Base-by-base conservation (phyloP, 2,888 invertebrate genomes). In the Trachelus tabidus region DNA sequence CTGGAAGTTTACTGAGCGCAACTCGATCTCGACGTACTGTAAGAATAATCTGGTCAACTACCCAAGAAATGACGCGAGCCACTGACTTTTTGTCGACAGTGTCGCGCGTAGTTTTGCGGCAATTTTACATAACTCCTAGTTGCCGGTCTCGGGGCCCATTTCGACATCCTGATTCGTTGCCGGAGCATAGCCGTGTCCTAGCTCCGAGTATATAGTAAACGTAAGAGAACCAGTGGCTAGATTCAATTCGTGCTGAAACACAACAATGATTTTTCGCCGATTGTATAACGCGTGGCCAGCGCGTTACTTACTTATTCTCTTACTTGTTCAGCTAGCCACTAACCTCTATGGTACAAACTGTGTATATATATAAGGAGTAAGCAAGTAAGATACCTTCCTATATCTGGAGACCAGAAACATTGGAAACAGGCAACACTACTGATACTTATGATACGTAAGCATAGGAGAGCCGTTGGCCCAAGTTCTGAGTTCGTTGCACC, bases 401-500 rank as follows among this genome's bases (percentile, higher is more conserved):
- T 56, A 56, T 56, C 9, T 56, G 23, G 56, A 56, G 23, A 56
- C 56, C 56, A 56, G 56, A 2, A 56, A 56, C 56, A 56, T 56
- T 56, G 56, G 23, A 56, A 56, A 56, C 56, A 56, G 56, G 23
- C 56, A 56, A 23, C 40, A 40, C 40, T 69, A 30, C 34, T 23
- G 31, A 33, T 34, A 34, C 71, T 33, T 31, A 33, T 31, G 31
- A 71, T 71, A 71, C 71, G 34, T 71, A 71, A 71, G 71, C 71
- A 34, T 71, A 71, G 34, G 71, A 71, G 31, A 31, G 71, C 33
- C 71, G 71, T 31, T 81, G 77, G 80, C 75, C 77, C 71, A 80
- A 81, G 77, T 76, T 35, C 80, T 56, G 84, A 83, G 89, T 89
- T 89, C 89, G 84, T 87, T 89, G 89, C 85, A 87, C 89, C 81